Percentiles rank a stretch among this genome's conserved stretches.
Conservation (phyloP, 2,888 invertebrate genomes). For the Tachystola acroxantha region DNA sequence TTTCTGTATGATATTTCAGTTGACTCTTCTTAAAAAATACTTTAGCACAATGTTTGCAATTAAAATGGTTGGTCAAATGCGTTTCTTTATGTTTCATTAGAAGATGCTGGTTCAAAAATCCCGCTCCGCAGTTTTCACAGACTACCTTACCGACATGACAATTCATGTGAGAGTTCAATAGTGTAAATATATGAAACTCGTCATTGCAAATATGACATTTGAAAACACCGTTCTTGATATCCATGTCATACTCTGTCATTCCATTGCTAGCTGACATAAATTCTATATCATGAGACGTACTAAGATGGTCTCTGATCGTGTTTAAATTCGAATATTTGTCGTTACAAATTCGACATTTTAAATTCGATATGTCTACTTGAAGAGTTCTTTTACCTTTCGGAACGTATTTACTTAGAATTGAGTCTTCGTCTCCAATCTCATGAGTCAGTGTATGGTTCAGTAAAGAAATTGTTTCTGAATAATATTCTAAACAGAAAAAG, state of each 20-base stretch:
- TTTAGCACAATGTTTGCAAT: conserved; percentile 52
- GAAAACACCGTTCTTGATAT: conserved; percentile 26
- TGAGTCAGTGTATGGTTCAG: conserved; percentile 39
- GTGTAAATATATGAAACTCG: conserved; percentile 33
- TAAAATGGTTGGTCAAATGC: conserved; percentile 28
- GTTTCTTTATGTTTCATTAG: conserved; percentile 40
- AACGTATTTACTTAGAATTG: conserved; percentile 32
- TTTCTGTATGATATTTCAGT: conserved; percentile 55
- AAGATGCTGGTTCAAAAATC: conserved; percentile 39
- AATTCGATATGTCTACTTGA: conserved; percentile 42
- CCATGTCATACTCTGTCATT: conserved; percentile 46
- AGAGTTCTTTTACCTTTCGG: conserved; percentile 37
- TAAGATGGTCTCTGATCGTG: conserved; percentile 33
- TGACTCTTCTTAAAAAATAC: conserved; percentile 57
- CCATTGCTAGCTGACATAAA: conserved; percentile 39
- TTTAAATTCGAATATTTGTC: conserved; percentile 25
- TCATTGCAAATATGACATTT: conserved; percentile 39
- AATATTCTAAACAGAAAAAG: conserved; percentile 43
- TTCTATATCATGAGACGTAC: conserved; percentile 23
- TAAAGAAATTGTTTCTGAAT: conserved; percentile 28
- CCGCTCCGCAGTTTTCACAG: conserved; percentile 48
- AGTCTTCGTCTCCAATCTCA: conserved; percentile 17
- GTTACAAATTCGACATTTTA: conserved; percentile 40
- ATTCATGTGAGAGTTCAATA: conserved; percentile 44
- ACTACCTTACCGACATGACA: conserved; percentile 45